Base-by-base conservation (phyloP, 64 coral and sea anemone species). In the Montipora capricornis region DNA sequence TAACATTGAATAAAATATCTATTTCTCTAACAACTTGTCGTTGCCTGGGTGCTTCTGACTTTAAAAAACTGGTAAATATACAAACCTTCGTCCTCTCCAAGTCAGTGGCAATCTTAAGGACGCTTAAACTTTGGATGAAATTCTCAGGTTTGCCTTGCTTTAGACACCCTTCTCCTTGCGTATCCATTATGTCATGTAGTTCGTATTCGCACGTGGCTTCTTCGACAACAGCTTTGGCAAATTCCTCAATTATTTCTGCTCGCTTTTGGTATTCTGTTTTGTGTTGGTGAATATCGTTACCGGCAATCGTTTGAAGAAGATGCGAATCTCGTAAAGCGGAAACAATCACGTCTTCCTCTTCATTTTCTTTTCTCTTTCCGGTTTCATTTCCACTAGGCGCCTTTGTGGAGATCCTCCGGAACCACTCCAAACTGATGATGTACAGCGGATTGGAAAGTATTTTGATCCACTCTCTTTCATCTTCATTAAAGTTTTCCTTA, bases 391-490 rank as follows among this genome's bases (percentile, higher is more conserved):
- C 53, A 10, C 53, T 57, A 0, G 53, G 10, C 53, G 22, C 22
- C 22, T 57, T 57, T 1, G 62, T 4, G 4, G 73, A 47, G 67
- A 68, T 86, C 47, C 64, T 86, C 62, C 82, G 24, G 9, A 86
- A 47, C 82, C 82, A 86, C 8, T 70, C 10, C 44, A 86, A 49
- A 15, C 82, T n/a, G 6, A n/a, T n/a, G n/a, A 86, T 71, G 44
- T 86, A 86, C 44, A 86, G 47, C 47, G 82, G 82, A 19, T 70
- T 8, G 46, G 82, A 86, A 10, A 86, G 82, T 50, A 86, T 86
- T 4, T 6, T 10, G 44, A 86, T 86, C 82, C 82, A 86, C 17
- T 86, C 62, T 19, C 17, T 57, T 57, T 57, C 53, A 3, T 57
- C 53, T 57, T 57, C 53, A 0, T 11, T 19, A 49, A 71, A 16